A percentile compares a stretch with the other conserved stretches of the same genome.
These are phyloP conservation scores for Gryllus bimaculatus DNA, from an alignment of 1,140 invertebrate species.

Conservation along the genomic window DNA sequence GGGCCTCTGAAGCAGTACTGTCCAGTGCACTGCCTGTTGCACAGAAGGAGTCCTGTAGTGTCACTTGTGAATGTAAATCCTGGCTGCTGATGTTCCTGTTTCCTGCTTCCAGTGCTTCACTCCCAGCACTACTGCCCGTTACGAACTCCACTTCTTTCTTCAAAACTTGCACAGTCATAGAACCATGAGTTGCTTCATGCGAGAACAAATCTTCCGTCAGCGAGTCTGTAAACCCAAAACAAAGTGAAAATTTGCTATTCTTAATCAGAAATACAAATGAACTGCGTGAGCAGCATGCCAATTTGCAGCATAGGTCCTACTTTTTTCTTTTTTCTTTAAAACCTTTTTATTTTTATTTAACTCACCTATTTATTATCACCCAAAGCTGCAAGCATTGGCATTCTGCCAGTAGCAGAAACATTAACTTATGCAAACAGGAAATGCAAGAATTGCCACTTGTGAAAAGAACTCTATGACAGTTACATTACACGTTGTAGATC, in stretches of 20 bases:
- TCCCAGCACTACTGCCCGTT: neutral
- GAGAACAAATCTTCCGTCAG: neutral
- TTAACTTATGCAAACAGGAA: no score
- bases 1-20: neutral
- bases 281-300: neutral
- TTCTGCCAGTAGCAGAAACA: neutral
- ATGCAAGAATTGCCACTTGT: no score
- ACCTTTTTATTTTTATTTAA: no score
- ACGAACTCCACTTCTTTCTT: neutral
- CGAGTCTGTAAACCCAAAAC: neutral
- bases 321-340: no score
- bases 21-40: neutral
- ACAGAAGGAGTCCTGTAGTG: neutral
- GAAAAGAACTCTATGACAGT: no score
- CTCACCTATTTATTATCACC: no score
- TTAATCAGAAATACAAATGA: neutral
- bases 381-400: neutral
- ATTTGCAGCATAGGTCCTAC: neutral
- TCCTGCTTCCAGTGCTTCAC: no score
- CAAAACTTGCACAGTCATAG: neutral
- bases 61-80: neutral
- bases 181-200: neutral
- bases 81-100: neutral
- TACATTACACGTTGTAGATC: no score
- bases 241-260: neutral